Evolutionary conservation across 2,797 vertebrate genomes (phyloP).

Genomic region (Psittacula derbiana): DNA sequence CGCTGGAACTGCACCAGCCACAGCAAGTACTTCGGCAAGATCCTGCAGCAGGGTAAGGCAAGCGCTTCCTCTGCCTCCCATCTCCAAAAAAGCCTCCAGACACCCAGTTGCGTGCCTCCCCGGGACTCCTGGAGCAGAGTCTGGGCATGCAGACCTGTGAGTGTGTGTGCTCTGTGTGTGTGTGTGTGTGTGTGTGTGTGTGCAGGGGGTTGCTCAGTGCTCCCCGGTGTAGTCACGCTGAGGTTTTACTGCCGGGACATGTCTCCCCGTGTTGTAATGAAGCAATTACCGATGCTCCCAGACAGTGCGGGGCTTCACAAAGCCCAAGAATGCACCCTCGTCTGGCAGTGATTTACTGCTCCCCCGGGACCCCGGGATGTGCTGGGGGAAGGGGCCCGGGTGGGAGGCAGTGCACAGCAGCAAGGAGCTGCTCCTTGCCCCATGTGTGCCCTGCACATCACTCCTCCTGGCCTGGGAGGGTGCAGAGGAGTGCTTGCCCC

Average conservation of each 20-base stretch:
- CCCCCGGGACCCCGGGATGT: conserved; percentile 23
- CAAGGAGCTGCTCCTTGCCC: background rate
- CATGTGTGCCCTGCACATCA: background rate
- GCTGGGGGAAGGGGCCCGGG: background rate
- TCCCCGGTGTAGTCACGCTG: conserved; percentile 1
- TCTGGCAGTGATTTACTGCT: conserved; percentile 72
- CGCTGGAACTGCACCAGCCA: conserved; percentile 99
- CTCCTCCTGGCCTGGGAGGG: background rate
- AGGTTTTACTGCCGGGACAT: conserved; percentile 74
- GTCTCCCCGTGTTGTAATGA: conserved; percentile 77
- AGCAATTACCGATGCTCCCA: conserved; percentile 75
- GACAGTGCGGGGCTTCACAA: conserved; percentile 69
- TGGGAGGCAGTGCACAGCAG: background rate
- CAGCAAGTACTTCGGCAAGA: conserved; percentile 97
- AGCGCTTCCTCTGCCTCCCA: background rate
- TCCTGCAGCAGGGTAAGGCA: conserved; percentile 92
- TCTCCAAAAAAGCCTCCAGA: background rate
- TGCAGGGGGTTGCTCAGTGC: background rate
- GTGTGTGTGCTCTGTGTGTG: background rate
- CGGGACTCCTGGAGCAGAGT: background rate
- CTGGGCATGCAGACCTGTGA: background rate
- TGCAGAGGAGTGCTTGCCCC: background rate
- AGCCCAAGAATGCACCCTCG: conserved; percentile 72
- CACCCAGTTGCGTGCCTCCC: fast-evolving
- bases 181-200: too few species aligned